phyloP scores from a whole-genome alignment of 2,797 vertebrate genomes.

The Anguilla pacifica region DNA sequence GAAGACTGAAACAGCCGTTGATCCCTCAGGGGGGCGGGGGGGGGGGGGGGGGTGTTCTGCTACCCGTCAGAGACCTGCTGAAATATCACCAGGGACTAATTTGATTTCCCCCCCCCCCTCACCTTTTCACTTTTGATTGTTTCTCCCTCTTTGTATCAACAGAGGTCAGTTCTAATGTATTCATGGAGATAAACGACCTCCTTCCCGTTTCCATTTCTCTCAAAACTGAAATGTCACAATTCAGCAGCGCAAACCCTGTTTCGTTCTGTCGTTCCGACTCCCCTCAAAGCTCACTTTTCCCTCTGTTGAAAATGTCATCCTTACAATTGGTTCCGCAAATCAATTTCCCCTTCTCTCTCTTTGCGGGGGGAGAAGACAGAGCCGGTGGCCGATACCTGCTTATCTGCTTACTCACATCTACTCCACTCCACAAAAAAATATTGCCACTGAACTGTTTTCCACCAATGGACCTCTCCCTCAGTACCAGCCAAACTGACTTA shows the following conservation, averaged over 20 bases:
- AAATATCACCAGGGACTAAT: conserved; percentile 4
- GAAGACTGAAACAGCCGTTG: background rate
- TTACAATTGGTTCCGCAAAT: conserved; percentile 52
- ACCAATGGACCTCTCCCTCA: background rate
- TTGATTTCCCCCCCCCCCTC: background rate
- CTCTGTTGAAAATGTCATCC: conserved; percentile 47
- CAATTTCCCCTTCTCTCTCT: conserved; percentile 34
- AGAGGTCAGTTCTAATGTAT: background rate
- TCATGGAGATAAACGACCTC: conserved; percentile 1
- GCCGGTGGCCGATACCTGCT: background rate
- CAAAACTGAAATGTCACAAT: conserved; percentile 15
- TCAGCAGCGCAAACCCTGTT: conserved; percentile 1
- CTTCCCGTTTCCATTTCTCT: background rate
- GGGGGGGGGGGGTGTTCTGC: background rate
- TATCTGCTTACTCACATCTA: background rate
- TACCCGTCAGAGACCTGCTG: background rate
- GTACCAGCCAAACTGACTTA: background rate
- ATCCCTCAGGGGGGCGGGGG: background rate
- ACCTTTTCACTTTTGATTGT: background rate
- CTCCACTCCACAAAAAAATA: background rate
- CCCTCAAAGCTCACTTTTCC: conserved; percentile 28
- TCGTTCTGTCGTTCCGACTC: background rate
- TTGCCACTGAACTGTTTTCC: background rate
- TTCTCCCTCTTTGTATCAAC: conserved; percentile 21
- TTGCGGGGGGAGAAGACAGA: background rate